Evolutionary conservation across 2,113 vertebrate genomes (phyloP).

Genomic region (Salvelinus fontinalis): DNA sequence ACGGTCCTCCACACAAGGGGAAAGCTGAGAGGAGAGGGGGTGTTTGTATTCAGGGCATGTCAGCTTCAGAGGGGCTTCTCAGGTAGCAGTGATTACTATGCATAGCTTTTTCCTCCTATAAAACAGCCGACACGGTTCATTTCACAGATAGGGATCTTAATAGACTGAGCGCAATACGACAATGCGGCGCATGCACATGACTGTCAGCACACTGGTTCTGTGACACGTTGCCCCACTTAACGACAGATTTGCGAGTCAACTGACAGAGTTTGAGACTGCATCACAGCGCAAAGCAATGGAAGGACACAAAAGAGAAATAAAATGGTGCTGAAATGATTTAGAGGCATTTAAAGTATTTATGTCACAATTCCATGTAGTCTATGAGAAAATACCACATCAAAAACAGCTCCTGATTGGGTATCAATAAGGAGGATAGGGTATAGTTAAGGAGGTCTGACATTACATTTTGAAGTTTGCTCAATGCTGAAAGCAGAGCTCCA

Average conservation of each 20-base stretch:
- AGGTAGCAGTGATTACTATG: constrained; percentile 29
- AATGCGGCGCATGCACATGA: constrained; percentile 6
- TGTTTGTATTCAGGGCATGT: constrained; percentile 23
- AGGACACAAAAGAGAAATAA: background rate
- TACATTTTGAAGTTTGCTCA: background rate
- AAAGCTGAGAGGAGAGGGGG: background rate
- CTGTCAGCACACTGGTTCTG: background rate
- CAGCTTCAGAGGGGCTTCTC: constrained; percentile 32
- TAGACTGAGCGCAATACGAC: constrained; percentile 29
- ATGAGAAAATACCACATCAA: constrained; percentile 24
- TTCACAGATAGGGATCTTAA: constrained; percentile 40
- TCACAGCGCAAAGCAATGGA: constrained; percentile 35
- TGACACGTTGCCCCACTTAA: background rate
- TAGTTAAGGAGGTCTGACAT: background rate
- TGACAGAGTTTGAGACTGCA: background rate
- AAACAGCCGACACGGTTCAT: constrained; percentile 25
- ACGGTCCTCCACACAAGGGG: constrained; percentile 31
- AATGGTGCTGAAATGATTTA: background rate
- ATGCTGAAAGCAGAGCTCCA: background rate
- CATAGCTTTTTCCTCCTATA: constrained; percentile 16
- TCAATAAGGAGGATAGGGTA: background rate
- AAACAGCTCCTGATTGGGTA: background rate
- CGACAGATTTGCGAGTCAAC: background rate
- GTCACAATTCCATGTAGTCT: constrained; percentile 28
- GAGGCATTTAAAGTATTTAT: constrained; percentile 43